Conservation (phyloP, 2,797 vertebrate genomes). For the Argya squamiceps region DNA sequence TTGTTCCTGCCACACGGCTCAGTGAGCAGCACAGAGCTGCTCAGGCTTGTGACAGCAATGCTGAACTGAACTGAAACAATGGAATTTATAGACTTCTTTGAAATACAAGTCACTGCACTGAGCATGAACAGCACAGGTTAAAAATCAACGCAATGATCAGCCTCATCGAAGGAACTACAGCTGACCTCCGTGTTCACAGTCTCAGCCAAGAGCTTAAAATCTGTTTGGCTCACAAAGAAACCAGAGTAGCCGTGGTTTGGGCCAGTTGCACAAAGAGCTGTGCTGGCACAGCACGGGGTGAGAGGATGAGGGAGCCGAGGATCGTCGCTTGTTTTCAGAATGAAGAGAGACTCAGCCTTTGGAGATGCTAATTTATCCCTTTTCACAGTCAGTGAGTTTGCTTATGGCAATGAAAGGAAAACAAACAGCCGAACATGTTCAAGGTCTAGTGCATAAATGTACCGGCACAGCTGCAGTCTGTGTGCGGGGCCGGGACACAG, state of each 20-base stretch:
- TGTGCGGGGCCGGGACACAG: accelerated
- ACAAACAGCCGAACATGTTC: conserved; percentile 48
- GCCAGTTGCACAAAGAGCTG: background rate
- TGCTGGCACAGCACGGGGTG: background rate
- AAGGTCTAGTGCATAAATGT: background rate
- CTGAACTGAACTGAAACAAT: background rate
- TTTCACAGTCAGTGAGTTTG: conserved; percentile 53
- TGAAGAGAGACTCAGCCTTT: background rate
- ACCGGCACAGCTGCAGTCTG: background rate
- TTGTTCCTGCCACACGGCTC: accelerated
- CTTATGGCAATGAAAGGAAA: conserved; percentile 34
- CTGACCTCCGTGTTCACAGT: background rate
- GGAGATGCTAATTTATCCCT: conserved; percentile 48
- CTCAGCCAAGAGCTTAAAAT: background rate
- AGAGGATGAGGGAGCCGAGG: background rate
- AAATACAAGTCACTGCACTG: background rate
- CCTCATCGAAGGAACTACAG: background rate
- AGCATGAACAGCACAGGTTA: background rate
- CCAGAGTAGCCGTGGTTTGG: background rate
- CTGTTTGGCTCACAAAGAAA: background rate
- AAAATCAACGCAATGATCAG: background rate
- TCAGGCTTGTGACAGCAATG: background rate
- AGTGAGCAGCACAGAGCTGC: background rate
- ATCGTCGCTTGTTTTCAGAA: background rate
- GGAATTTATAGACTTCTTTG: background rate